phyloP scores from a whole-genome alignment of 2,888 invertebrate genomes.

The Phengaris arion region DNA sequence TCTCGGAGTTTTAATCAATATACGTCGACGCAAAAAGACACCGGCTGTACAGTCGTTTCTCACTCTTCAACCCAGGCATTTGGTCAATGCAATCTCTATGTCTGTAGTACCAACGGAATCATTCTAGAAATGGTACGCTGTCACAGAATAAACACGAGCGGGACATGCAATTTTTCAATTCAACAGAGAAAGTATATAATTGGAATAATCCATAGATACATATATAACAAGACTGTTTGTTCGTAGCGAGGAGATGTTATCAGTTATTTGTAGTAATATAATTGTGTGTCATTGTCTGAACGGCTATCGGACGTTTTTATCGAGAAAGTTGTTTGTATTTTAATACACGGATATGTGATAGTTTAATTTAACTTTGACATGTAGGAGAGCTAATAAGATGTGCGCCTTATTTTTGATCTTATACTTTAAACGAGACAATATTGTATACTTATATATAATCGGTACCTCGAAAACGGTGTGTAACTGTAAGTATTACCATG shows the following conservation, averaged over 20 bases:
- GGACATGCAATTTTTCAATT: conserved; percentile 6
- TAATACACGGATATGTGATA: not conserved
- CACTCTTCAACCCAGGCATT: not conserved
- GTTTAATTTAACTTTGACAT: not conserved
- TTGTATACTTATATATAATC: too few relatives aligned
- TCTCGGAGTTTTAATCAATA: too few relatives aligned
- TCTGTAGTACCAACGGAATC: not conserved
- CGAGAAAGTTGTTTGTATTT: not conserved
- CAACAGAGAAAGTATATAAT: conserved; percentile 1
- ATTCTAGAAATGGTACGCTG: not conserved
- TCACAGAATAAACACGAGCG: conserved; percentile 5
- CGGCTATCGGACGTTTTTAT: conserved; percentile 4
- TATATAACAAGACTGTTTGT: not conserved
- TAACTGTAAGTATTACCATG: too few relatives aligned
- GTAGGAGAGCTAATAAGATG: too few relatives aligned
- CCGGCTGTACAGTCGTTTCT: too few relatives aligned
- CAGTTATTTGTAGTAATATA: conserved; percentile 3
- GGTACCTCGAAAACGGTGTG: too few relatives aligned
- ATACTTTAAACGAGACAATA: too few relatives aligned
- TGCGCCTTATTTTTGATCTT: too few relatives aligned
- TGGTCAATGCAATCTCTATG: not conserved
- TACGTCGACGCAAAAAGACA: too few relatives aligned
- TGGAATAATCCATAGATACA: conserved; percentile 14
- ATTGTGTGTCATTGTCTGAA: not conserved
- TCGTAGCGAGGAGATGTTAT: not conserved